A percentile compares a stretch with the other conserved stretches of the same genome.
Evolutionary conservation across 2,113 vertebrate genomes (phyloP).

Genomic region (Platycercus adscitus): DNA sequence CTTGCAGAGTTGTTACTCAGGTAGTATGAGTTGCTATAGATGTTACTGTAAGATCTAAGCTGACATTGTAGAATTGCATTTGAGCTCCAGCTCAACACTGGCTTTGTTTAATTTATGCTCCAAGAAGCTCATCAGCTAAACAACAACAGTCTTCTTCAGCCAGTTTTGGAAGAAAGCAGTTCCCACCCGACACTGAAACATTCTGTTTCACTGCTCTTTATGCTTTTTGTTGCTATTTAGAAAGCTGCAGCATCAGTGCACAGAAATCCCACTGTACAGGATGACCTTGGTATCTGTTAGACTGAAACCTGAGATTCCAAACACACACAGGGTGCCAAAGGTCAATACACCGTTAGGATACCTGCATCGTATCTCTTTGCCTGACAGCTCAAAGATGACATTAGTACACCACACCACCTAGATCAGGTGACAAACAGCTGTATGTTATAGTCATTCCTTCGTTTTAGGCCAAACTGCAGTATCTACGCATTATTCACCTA

Average conservation of each 20-base stretch:
- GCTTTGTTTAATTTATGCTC: neutral
- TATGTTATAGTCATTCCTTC: neutral
- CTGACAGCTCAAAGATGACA: neutral
- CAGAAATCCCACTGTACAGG: neutral
- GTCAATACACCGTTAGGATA: neutral
- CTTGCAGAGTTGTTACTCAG: neutral
- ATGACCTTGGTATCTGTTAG: neutral
- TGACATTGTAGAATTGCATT: neutral
- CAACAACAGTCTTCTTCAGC: neutral
- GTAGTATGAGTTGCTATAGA: neutral
- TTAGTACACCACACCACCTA: neutral
- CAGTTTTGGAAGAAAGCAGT: slow-evolving; percentile 18
- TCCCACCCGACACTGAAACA: neutral
- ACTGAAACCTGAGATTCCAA: neutral
- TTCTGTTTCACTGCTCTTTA: neutral
- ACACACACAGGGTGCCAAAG: neutral
- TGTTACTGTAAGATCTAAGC: neutral
- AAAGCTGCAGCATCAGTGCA: neutral
- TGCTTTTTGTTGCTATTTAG: neutral
- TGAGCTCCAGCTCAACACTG: neutral
- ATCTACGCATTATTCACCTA: neutral
- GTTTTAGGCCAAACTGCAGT: neutral
- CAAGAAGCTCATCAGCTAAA: slow-evolving; percentile 19
- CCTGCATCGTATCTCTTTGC: neutral
- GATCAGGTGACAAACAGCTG: neutral